Conservation (phyloP, 2,888 invertebrate genomes). For the Synanthedon tipuliformis region DNA sequence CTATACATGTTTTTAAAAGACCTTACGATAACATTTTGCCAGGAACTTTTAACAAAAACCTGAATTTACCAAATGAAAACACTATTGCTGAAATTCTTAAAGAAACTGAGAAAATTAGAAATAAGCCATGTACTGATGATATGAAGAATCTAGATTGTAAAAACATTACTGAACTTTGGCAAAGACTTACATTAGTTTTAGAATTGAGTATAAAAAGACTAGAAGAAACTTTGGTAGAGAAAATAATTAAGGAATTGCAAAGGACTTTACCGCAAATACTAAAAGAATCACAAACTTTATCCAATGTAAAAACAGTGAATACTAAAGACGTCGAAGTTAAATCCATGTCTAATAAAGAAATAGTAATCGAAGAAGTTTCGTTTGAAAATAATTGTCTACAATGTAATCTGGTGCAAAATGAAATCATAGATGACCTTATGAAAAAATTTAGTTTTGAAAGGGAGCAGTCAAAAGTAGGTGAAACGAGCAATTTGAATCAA, state of each 20-base stretch:
- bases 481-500: not conserved
- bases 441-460: conserved; percentile 20
- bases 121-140: conserved; percentile 21
- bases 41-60: conserved; percentile 14
- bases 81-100: conserved; percentile 25
- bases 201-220: conserved; percentile 35
- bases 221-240: conserved; percentile 36
- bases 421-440: conserved; percentile 36
- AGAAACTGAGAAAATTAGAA: conserved; percentile 17
- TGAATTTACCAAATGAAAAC: conserved; percentile 26
- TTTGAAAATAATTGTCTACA: conserved; percentile 23
- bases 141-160: conserved; percentile 12
- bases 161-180: conserved; percentile 33
- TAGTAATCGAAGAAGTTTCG: conserved; percentile 6
- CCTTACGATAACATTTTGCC: conserved; percentile 13
- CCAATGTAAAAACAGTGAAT: not conserved
- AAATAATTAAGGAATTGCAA: conserved; percentile 35
- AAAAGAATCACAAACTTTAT: not conserved
- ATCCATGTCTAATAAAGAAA: conserved; percentile 10
- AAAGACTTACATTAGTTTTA: conserved; percentile 28
- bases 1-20: conserved; percentile 23
- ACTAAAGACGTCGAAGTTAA: not conserved
- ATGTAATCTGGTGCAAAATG: conserved; percentile 36
- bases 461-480: not conserved
- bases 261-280: conserved; percentile 8